Evolutionary conservation across 2,888 invertebrate species (phyloP).

Genomic region (Charanyca ferruginea): DNA sequence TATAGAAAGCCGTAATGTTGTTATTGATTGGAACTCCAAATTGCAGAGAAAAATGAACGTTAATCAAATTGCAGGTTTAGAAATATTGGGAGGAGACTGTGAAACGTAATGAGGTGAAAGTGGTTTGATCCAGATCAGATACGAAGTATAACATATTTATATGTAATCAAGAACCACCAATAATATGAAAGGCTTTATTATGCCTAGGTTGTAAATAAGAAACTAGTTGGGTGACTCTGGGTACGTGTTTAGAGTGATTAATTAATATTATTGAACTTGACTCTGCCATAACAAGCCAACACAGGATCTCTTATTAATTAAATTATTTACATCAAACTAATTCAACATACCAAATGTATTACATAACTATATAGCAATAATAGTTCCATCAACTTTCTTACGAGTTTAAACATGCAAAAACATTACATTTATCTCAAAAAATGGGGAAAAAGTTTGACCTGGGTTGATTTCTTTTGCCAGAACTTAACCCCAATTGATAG

Average conservation of each 20-base stretch:
- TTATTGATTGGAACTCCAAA: not conserved
- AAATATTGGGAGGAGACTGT: conserved; percentile 1
- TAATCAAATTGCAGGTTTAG: not conserved
- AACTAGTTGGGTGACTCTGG: not conserved
- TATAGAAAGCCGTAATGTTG: not conserved
- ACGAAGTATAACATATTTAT: not conserved
- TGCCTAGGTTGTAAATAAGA: not conserved
- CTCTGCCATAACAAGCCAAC: too few species aligned
- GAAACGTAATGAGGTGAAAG: conserved; percentile 26
- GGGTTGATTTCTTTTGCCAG: too few species aligned
- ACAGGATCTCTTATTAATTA: too few species aligned
- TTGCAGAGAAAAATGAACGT: not conserved
- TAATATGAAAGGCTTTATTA: not conserved
- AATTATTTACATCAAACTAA: too few species aligned
- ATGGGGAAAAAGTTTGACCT: too few species aligned
- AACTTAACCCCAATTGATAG: too few species aligned
- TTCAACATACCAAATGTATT: too few species aligned
- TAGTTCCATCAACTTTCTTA: too few species aligned
- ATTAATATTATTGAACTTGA: not conserved
- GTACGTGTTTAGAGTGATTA: not conserved
- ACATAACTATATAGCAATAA: too few species aligned
- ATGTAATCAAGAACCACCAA: too few species aligned
- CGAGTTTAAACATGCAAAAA: too few species aligned
- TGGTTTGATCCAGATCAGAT: not conserved
- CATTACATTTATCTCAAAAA: too few species aligned